Evolutionary conservation across 1,140 invertebrate genomes (phyloP).

Genomic region (Portunus trituberculatus): DNA sequence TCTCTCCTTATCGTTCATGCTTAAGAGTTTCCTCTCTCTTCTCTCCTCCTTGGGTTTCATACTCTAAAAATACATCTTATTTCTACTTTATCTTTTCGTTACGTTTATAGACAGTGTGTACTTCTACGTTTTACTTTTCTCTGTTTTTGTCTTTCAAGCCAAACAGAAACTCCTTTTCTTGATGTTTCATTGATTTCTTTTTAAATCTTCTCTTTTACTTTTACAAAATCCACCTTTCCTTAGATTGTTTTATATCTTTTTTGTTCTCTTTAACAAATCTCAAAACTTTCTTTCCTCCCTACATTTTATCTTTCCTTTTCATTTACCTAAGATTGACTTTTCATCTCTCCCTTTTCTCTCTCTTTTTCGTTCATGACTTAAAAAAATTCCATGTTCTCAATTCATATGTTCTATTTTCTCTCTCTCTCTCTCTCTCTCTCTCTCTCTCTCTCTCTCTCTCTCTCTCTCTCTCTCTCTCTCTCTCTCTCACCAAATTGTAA

Average conservation of each 20-base stretch:
- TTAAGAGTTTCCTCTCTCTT: no score
- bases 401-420: not conserved
- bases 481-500: not conserved
- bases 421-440: constrained; percentile 31
- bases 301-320: not conserved
- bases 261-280: not conserved
- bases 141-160: not conserved
- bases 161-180: not conserved
- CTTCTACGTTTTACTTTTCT: not conserved
- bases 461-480: constrained; percentile 30
- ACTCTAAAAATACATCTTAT: no score
- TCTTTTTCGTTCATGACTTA: no score
- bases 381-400: not conserved
- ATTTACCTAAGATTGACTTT: not conserved
- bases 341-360: not conserved
- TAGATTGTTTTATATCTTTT: not conserved
- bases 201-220: not conserved
- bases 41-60: no score
- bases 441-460: constrained; percentile 34
- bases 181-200: not conserved
- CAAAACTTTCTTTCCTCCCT: not conserved
- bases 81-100: not conserved
- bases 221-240: not conserved
- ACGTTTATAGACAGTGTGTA: not conserved
- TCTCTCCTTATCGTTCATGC: no score